Base-by-base conservation (phyloP, 2,113 vertebrate species). In the Vanacampus margaritifer region DNA sequence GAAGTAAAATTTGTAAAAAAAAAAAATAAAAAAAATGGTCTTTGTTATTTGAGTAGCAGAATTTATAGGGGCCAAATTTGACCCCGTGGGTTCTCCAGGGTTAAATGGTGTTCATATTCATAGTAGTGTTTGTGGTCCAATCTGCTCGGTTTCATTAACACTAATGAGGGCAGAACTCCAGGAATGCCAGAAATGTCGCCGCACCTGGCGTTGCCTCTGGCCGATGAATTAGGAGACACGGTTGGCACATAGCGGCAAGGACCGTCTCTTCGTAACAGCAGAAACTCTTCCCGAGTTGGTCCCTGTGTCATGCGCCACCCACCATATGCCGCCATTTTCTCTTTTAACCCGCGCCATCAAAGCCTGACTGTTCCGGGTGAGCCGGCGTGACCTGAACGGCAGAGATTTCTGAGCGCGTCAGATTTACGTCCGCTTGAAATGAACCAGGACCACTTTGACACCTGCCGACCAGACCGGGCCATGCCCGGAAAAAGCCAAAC, bases 371-470 rank as follows among this genome's bases (percentile, higher is more conserved):
- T 70, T 58, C 67, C 13, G 19, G 45, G 21, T 5, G 41, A 66
- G 65, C 57, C 66, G 39, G 57, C 50, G 13, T 65, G 71, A 69
- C 68, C 68, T 72, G 73, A 73, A 68, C 46, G 69, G 46, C 50
- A 54, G 69, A 58, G 78, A 76, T 86, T 88, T 19, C 64, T 43
- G 68, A 51, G 68, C 65, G 70, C 76, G 24, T 74, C 76, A 87
- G 78, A 87, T 87, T 89, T 90, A 87, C 65, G 26, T 82, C 72
- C 10, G 72, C 79, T 87, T 89, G 81, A 89, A 89, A 89, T 75
- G 11, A 62, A 73, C 61, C 41, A 17, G 65, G 37, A 71, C 73
- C 75, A 69, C 82, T 84, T 69, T 69, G 75, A 88, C 82, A 87
- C 86, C 81, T 80, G 78, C 69, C 69, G 74, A 72, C 67, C 3